Evolutionary conservation across 1,140 invertebrate species (phyloP).

Genomic region (Delia radicum): DNA sequence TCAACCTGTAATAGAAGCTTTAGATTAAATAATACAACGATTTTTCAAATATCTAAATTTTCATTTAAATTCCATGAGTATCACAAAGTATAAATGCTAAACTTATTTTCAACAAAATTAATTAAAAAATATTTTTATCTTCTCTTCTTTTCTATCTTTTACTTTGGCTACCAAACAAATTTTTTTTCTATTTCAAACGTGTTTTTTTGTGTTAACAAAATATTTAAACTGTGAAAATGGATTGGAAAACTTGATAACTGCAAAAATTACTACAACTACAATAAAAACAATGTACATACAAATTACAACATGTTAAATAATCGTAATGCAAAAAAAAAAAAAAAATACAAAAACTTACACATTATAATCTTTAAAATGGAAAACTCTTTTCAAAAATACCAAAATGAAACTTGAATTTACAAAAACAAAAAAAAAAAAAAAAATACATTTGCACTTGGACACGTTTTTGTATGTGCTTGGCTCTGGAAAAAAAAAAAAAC

Average conservation of each 20-base stretch:
- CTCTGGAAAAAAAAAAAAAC: background rate
- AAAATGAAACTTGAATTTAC: too few species aligned
- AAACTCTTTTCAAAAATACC: too few species aligned
- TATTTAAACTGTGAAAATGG: conserved; percentile 20
- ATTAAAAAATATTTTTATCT: background rate
- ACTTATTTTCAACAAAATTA: background rate
- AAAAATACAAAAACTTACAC: background rate
- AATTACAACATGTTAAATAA: background rate
- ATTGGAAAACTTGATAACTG: background rate
- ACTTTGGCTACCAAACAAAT: background rate
- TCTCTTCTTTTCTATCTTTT: background rate
- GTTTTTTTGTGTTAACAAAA: conserved; percentile 8
- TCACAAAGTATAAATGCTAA: background rate
- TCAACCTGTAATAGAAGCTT: too few species aligned
- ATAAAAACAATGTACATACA: background rate
- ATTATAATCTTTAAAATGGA: too few species aligned
- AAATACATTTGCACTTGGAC: conserved; percentile 40
- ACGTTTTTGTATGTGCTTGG: conserved; percentile 34
- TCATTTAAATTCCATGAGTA: background rate
- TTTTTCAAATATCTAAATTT: background rate
- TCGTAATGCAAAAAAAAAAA: background rate
- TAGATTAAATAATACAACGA: background rate
- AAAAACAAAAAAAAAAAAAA: background rate
- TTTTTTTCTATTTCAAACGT: conserved; percentile 14
- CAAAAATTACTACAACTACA: background rate